Percentiles rank a stretch among this genome's conserved stretches.
These are phyloP conservation scores for Drosophila aff. DNA, from an alignment of 1,140 invertebrate species.

Conservation along the genomic window DNA sequence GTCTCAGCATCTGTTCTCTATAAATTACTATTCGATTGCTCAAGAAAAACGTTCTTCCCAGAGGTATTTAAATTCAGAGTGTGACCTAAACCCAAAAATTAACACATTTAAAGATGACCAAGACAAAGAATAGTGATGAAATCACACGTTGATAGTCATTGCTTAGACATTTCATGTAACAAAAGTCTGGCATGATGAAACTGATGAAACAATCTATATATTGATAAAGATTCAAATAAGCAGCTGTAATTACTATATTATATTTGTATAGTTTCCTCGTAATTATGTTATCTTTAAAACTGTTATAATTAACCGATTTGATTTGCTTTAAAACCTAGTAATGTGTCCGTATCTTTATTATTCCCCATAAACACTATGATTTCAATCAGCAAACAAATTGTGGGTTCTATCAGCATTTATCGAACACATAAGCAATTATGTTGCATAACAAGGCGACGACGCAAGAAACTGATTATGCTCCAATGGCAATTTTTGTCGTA, in stretches of 20 bases:
- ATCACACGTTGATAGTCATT: neutral
- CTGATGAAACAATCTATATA: neutral
- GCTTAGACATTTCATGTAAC: neutral
- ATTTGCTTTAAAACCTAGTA: neutral
- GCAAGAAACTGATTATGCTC: slow-evolving; percentile 31
- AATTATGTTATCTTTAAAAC: neutral
- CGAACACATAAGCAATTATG: slow-evolving; percentile 11
- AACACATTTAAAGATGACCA: neutral
- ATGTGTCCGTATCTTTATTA: neutral
- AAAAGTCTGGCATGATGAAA: neutral
- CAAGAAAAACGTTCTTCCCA: neutral
- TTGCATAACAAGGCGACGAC: slow-evolving; percentile 17
- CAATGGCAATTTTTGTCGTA: slow-evolving; percentile 19
- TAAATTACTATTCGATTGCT: neutral
- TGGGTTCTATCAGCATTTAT: slow-evolving; percentile 4
- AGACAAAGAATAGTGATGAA: neutral
- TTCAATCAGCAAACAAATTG: slow-evolving; percentile 3
- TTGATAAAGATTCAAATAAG: neutral
- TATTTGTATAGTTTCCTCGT: neutral
- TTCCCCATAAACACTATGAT: neutral
- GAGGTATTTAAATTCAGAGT: neutral
- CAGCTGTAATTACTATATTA: neutral
- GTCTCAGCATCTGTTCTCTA: neutral
- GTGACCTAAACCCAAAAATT: neutral
- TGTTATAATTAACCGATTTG: neutral